These are phyloP conservation scores for Macaria notata DNA, from an alignment of 2,888 invertebrate genomes.

Conservation along the genomic window DNA sequence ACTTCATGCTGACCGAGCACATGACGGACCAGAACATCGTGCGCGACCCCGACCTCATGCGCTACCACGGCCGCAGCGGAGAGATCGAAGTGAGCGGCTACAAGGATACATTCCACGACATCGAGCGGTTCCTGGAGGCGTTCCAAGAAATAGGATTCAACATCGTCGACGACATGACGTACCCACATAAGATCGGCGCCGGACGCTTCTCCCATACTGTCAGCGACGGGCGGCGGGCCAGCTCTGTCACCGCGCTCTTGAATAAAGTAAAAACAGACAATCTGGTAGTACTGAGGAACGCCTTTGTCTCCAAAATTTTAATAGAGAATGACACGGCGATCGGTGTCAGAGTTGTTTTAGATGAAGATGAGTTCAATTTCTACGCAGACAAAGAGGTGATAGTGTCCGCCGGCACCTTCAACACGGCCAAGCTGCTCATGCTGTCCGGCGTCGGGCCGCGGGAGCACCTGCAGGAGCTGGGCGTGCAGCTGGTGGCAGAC, in stretches of 20 bases:
- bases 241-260: constrained; percentile 56
- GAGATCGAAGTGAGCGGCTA: constrained; percentile 62
- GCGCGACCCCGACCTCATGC: constrained; percentile 48
- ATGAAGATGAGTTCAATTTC: constrained; percentile 41
- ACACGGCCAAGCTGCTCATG: constrained; percentile 62
- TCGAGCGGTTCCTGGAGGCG: constrained; percentile 51
- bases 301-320: constrained; percentile 54
- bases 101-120: constrained; percentile 38
- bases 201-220: constrained; percentile 68
- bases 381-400: constrained; percentile 58
- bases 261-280: constrained; percentile 48
- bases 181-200: constrained; percentile 56
- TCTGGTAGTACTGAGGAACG: constrained; percentile 52
- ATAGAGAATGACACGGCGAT: constrained; percentile 47
- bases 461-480: constrained; percentile 45
- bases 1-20: constrained; percentile 65
- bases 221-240: constrained; percentile 53
- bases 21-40: constrained; percentile 60
- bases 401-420: constrained; percentile 64
- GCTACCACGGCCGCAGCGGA: constrained; percentile 54
- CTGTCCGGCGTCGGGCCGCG: constrained; percentile 66
- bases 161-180: constrained; percentile 65
- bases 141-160: constrained; percentile 59
- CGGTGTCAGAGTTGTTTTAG: constrained; percentile 47
- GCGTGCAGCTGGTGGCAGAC: constrained; percentile 49